phyloP scores from a whole-genome alignment of 2,888 invertebrate species.

The Melipona bicolor region DNA sequence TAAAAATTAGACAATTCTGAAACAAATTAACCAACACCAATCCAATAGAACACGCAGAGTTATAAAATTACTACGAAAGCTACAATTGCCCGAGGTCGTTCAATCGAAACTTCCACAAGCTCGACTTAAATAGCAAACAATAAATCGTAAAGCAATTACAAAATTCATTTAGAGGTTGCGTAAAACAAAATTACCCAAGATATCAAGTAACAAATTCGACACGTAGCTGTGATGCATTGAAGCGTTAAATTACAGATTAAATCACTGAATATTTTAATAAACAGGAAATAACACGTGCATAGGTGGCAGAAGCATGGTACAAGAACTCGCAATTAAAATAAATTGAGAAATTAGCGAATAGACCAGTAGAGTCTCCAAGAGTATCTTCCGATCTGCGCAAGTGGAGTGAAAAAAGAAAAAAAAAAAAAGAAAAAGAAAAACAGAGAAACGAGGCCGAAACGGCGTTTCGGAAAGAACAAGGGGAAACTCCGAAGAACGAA shows the following conservation, averaged over 20 bases:
- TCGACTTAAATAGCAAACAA: no score
- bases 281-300: background rate
- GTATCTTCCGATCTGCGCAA: background rate
- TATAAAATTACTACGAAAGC: background rate
- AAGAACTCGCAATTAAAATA: background rate
- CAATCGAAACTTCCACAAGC: no score
- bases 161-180: no score
- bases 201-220: background rate
- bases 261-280: background rate
- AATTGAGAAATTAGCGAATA: background rate
- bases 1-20: no score
- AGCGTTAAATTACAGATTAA: background rate
- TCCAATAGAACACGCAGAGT: background rate
- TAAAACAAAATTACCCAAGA: background rate
- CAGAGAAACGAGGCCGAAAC: background rate
- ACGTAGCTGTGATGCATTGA: background rate
- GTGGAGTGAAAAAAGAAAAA: background rate
- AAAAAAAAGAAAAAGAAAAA: background rate
- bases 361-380: background rate
- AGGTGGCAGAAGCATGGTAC: conserved; percentile 4
- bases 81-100: no score
- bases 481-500: conserved; percentile 11
- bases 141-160: no score
- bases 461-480: background rate
- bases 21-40: no score